Percentiles rank a stretch among this genome's conserved stretches.
These are phyloP conservation scores for Lamellibrachia luymesi DNA, from an alignment of 1,140 invertebrate species.

Conservation along the genomic window DNA sequence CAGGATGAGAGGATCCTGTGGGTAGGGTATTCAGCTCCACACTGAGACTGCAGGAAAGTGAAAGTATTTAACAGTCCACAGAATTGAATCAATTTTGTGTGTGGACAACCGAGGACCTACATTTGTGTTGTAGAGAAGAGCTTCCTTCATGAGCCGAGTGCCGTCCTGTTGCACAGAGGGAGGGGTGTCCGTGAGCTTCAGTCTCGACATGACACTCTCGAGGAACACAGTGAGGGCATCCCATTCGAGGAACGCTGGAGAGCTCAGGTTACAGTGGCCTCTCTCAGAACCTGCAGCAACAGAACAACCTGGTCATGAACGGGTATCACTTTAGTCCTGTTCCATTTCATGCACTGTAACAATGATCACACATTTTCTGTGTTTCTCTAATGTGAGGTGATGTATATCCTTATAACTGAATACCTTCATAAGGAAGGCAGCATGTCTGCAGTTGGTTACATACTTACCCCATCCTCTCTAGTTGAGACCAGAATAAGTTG, in stretches of 20 bases:
- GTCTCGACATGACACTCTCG: constrained; percentile 77
- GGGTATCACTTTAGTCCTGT: background rate
- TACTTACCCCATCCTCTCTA: too few relatives aligned
- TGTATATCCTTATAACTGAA: too few relatives aligned
- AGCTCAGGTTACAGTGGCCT: constrained; percentile 48
- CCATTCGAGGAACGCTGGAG: constrained; percentile 69
- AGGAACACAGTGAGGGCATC: constrained; percentile 71
- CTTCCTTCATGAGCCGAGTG: constrained; percentile 72
- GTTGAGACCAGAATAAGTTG: too few relatives aligned
- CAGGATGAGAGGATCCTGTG: background rate
- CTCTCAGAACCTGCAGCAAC: constrained; percentile 36
- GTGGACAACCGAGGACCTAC: constrained; percentile 28
- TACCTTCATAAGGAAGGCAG: too few relatives aligned
- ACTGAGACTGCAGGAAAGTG: too few relatives aligned
- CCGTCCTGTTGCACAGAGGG: constrained; percentile 70
- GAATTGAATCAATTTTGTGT: background rate
- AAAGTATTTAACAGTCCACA: too few relatives aligned
- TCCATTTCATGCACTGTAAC: too few relatives aligned
- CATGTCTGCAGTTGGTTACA: too few relatives aligned
- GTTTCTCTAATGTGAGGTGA: too few relatives aligned
- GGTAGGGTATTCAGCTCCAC: background rate
- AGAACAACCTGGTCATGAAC: background rate
- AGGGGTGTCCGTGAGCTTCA: constrained; percentile 63
- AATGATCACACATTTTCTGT: too few relatives aligned
- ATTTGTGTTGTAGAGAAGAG: constrained; percentile 71